phyloP scores from a whole-genome alignment of 2,797 vertebrate genomes.

The Streptopelia turtur region DNA sequence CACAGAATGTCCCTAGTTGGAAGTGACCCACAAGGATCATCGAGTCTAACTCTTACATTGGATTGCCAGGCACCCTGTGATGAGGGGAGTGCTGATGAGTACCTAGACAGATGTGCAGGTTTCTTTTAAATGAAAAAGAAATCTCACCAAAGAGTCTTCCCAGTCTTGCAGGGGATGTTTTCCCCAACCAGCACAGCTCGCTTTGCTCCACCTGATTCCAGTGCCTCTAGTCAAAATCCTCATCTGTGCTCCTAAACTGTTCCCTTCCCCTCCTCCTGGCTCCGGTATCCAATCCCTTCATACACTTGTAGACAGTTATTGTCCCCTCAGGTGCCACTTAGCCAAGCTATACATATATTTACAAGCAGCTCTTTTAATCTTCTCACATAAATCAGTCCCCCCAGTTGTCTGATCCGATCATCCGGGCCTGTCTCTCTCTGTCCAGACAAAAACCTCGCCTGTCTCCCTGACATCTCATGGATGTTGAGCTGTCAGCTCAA shows the following conservation, averaged over 20 bases:
- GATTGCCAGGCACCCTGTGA: not conserved
- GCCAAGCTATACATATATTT: slow-evolving; percentile 50
- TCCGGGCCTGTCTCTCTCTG: slow-evolving; percentile 32
- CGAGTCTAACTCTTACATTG: not conserved
- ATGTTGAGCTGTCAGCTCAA: slow-evolving; percentile 60
- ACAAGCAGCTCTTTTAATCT: slow-evolving; percentile 64
- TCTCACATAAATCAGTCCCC: slow-evolving; percentile 52
- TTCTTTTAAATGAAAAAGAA: not conserved
- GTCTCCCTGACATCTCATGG: slow-evolving; percentile 56
- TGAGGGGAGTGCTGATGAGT: not conserved
- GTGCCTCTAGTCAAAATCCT: not conserved
- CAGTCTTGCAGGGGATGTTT: not conserved
- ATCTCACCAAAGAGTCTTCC: not conserved
- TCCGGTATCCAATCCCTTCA: not conserved
- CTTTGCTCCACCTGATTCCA: not conserved
- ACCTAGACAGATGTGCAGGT: not conserved
- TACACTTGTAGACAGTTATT: slow-evolving; percentile 53
- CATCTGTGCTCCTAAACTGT: not conserved
- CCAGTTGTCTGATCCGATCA: slow-evolving; percentile 55
- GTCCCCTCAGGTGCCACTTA: slow-evolving; percentile 70
- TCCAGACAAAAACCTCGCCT: not conserved
- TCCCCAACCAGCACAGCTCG: accelerated
- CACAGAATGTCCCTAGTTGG: too few relatives aligned
- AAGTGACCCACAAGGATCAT: too few relatives aligned
- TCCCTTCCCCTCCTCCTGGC: not conserved